phyloP scores from a whole-genome alignment of 2,113 vertebrate species.

The Syngnathus scovelli region DNA sequence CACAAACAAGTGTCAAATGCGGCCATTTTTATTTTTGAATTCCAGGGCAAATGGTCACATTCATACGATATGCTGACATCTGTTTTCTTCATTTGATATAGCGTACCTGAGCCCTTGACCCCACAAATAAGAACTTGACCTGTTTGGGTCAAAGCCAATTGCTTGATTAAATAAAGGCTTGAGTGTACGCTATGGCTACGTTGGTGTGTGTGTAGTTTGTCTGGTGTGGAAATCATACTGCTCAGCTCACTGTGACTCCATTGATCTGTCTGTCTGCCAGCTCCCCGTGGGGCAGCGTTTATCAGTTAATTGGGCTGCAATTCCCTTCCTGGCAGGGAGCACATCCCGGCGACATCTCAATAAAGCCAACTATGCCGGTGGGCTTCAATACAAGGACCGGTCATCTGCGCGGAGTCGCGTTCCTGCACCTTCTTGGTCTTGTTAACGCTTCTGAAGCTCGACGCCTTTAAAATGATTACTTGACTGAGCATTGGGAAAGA shows the following conservation, averaged over 20 bases:
- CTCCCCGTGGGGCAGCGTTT: slow-evolving; percentile 48
- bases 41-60: neutral
- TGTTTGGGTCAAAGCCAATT: neutral
- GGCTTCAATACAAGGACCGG: slow-evolving; percentile 26
- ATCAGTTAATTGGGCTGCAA: slow-evolving; percentile 61
- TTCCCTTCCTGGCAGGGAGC: slow-evolving; percentile 28
- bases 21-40: neutral
- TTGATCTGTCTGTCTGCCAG: slow-evolving; percentile 43
- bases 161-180: neutral
- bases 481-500: slow-evolving; percentile 3
- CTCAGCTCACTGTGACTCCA: slow-evolving; percentile 32
- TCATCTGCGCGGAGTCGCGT: slow-evolving; percentile 3
- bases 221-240: slow-evolving; percentile 4
- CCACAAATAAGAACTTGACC: neutral
- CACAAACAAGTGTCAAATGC: neutral
- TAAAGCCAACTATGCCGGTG: neutral
- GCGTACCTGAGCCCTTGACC: no score
- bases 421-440: neutral
- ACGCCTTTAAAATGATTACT: slow-evolving; percentile 8
- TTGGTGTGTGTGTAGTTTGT: neutral
- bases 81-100: neutral
- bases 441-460: neutral
- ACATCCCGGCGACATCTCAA: slow-evolving; percentile 38
- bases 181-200: neutral
- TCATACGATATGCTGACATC: neutral